A percentile compares a stretch with the other conserved stretches of the same genome.
Conservation (phyloP, 2,888 invertebrate genomes). For the Disparrhopalites patrizii region DNA sequence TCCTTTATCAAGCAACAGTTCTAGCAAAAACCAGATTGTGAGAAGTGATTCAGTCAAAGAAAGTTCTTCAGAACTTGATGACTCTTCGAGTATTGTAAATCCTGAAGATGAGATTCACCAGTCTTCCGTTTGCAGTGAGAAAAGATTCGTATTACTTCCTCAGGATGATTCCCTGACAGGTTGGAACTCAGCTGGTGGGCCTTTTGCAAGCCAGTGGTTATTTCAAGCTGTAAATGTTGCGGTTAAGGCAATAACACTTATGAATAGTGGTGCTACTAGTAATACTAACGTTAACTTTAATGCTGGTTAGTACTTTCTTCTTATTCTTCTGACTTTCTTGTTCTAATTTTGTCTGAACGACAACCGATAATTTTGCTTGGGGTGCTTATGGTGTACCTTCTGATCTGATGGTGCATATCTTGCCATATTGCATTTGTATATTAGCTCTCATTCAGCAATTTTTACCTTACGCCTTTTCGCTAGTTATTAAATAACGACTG, state of each 20-base stretch:
- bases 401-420: too few species aligned
- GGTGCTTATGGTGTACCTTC: too few species aligned
- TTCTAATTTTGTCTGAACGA: too few species aligned
- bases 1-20: background rate
- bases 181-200: constrained; percentile 44
- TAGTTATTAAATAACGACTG: too few species aligned
- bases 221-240: constrained; percentile 48
- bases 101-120: background rate
- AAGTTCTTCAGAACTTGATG: constrained; percentile 2
- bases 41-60: constrained; percentile 3
- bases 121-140: constrained; percentile 23
- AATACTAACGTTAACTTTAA: constrained; percentile 16
- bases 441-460: too few species aligned
- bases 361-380: too few species aligned
- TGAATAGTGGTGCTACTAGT: constrained; percentile 18
- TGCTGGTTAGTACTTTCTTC: constrained; percentile 1
- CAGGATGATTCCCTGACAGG: constrained; percentile 44
- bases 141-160: constrained; percentile 42
- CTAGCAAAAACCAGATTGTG: background rate
- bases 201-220: constrained; percentile 47
- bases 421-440: too few species aligned
- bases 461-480: too few species aligned
- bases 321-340: background rate
- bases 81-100: background rate
- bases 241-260: constrained; percentile 30